A percentile compares a stretch with the other conserved stretches of the same genome.
These are phyloP conservation scores for Zele albiditarsus DNA, from an alignment of 2,888 invertebrate species.

Conservation along the genomic window DNA sequence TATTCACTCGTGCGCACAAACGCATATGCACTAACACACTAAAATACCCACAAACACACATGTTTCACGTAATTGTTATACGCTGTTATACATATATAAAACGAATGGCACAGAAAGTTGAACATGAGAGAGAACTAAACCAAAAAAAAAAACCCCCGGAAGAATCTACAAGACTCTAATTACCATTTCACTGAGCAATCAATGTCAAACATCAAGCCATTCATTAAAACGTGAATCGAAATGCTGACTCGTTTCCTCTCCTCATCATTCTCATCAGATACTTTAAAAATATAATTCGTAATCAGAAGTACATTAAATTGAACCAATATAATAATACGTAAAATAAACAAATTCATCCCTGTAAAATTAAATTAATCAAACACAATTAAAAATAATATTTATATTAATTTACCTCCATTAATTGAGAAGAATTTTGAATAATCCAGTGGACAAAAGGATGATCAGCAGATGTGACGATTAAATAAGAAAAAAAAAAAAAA, in stretches of 20 bases:
- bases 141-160: slow-evolving; percentile 20
- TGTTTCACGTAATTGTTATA: slow-evolving; percentile 9
- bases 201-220: slow-evolving; percentile 44
- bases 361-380: neutral
- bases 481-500: neutral
- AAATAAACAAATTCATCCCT: neutral
- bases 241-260: slow-evolving; percentile 37
- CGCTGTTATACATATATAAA: neutral
- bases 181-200: slow-evolving; percentile 38
- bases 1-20: neutral
- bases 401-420: neutral
- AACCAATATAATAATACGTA: neutral
- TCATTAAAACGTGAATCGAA: slow-evolving; percentile 43
- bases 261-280: slow-evolving; percentile 3
- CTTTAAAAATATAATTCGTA: neutral
- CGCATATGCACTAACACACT: neutral
- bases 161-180: slow-evolving; percentile 37
- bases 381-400: too few species aligned
- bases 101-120: neutral
- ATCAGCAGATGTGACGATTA: neutral
- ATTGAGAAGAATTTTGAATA: neutral
- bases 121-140: slow-evolving; percentile 6
- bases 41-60: neutral
- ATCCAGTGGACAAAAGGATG: neutral
- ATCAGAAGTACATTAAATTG: neutral